Evolutionary conservation across 2,888 invertebrate genomes (phyloP).

Genomic region (Osedax fenrisi): DNA sequence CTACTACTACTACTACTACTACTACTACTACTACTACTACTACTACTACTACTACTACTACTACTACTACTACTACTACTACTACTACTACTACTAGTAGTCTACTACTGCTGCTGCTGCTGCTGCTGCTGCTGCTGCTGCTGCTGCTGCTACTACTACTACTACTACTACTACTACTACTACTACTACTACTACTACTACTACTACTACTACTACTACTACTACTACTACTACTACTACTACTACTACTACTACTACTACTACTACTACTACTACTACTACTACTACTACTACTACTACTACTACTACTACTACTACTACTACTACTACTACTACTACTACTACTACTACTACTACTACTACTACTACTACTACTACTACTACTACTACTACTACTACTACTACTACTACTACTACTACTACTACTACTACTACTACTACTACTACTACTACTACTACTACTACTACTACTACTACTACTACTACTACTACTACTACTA

Average conservation of each 20-base stretch:
- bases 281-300: not conserved
- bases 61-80: not conserved
- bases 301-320: not conserved
- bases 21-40: not conserved
- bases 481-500: not conserved
- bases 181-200: not conserved
- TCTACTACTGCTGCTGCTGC: not conserved
- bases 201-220: not conserved
- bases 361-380: not conserved
- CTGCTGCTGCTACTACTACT: not conserved
- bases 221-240: not conserved
- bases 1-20: not conserved
- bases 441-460: not conserved
- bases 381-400: not conserved
- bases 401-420: not conserved
- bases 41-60: not conserved
- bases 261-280: not conserved
- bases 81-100: not conserved
- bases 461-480: not conserved
- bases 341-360: not conserved
- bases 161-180: not conserved
- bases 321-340: not conserved
- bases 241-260: not conserved
- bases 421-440: not conserved
- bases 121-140: not conserved